Evolutionary conservation across 1,140 invertebrate species (phyloP).

Genomic region (Drosophila yakuba): DNA sequence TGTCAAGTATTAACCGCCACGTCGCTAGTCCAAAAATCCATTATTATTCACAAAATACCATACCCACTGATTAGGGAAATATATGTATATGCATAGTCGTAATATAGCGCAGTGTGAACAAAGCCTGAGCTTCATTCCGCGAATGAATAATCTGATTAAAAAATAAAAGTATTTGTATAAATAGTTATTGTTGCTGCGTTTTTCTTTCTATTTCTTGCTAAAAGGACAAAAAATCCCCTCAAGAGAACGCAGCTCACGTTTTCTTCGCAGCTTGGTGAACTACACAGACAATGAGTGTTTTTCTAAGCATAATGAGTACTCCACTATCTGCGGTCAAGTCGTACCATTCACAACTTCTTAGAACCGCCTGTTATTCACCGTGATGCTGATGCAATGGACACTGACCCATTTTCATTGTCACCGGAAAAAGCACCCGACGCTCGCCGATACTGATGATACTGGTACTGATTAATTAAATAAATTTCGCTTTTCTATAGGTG

Average conservation of each 20-base stretch:
- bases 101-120: conserved; percentile 25
- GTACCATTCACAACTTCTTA: conserved; percentile 31
- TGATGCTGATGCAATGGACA: conserved; percentile 17
- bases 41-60: not conserved
- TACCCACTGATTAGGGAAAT: conserved; percentile 11
- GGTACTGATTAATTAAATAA: conserved; percentile 24
- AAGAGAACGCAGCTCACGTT: conserved; percentile 7
- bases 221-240: conserved; percentile 9
- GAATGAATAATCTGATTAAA: conserved; percentile 33
- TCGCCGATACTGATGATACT: conserved; percentile 1
- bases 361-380: conserved; percentile 30
- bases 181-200: not conserved
- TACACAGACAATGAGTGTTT: conserved; percentile 2
- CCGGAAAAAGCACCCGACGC: conserved; percentile 17
- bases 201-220: not conserved
- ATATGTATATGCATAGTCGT: conserved; percentile 9
- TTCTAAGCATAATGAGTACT: conserved; percentile 12
- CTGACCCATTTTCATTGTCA: conserved; percentile 30
- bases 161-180: conserved; percentile 11
- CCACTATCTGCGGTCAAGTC: conserved; percentile 7
- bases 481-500: conserved; percentile 44
- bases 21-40: conserved; percentile 28
- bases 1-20: conserved; percentile 37
- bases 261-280: conserved; percentile 19
- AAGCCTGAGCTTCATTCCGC: conserved; percentile 36